Percentiles rank a stretch among this genome's conserved stretches.
phyloP scores from a whole-genome alignment of 2,797 vertebrate genomes.

The Rhincodon typus region DNA sequence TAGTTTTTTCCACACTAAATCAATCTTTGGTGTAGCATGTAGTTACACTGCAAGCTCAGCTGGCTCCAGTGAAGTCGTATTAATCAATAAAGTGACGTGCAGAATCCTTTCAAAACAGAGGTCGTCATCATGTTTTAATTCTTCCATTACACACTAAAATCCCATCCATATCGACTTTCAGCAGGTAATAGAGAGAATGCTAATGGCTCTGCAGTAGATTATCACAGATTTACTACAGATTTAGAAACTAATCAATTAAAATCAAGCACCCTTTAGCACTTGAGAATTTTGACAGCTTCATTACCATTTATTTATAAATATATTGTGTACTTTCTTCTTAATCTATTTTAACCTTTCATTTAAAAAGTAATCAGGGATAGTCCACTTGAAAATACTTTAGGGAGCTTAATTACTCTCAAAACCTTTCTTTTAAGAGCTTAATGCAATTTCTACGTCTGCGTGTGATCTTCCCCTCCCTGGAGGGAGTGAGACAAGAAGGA shows the following conservation, averaged over 20 bases:
- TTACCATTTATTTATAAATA: conserved; percentile 13
- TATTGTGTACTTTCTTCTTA: conserved; percentile 3
- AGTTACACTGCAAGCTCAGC: background rate
- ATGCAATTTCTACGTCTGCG: background rate
- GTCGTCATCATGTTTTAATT: conserved; percentile 63
- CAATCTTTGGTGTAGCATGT: background rate
- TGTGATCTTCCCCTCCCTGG: background rate
- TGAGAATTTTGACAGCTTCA: background rate
- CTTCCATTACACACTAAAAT: conserved; percentile 59
- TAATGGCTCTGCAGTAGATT: conserved; percentile 63
- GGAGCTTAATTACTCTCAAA: background rate
- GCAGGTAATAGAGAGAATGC: conserved; percentile 54
- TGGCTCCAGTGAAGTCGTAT: background rate
- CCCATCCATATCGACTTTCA: conserved; percentile 61
- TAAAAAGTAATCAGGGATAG: background rate
- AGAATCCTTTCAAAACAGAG: conserved; percentile 55
- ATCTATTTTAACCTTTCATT: conserved; percentile 17
- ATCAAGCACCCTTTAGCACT: conserved; percentile 44
- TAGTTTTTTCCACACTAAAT: background rate
- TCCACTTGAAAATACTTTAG: background rate
- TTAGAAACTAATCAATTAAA: conserved; percentile 56
- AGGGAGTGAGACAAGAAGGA: no score
- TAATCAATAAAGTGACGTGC: conserved; percentile 50
- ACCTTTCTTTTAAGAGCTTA: background rate
- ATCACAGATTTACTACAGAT: conserved; percentile 65